phyloP scores from a whole-genome alignment of 1,140 invertebrate species.

The Drosophila pruinosa region DNA sequence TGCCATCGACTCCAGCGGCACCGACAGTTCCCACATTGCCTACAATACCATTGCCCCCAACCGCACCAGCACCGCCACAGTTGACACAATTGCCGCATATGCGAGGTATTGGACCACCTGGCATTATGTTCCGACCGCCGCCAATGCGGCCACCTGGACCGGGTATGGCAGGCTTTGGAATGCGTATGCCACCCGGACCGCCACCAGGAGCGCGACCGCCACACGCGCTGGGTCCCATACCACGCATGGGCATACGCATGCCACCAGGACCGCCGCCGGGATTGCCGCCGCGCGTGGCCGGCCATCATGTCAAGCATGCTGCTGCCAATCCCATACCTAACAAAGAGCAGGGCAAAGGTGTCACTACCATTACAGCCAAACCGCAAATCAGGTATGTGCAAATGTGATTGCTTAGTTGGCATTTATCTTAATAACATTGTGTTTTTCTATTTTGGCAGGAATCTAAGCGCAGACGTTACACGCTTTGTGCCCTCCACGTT shows the following conservation, averaged over 20 bases:
- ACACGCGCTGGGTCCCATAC: slow-evolving; percentile 85
- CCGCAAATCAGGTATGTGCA: slow-evolving; percentile 91
- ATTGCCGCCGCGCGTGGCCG: slow-evolving; percentile 83
- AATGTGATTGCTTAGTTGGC: slow-evolving; percentile 44
- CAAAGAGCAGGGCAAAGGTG: slow-evolving; percentile 83
- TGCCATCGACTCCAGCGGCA: slow-evolving; percentile 48
- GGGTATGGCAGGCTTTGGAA: slow-evolving; percentile 66
- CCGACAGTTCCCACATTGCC: slow-evolving; percentile 50
- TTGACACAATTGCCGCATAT: slow-evolving; percentile 70
- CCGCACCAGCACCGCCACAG: slow-evolving; percentile 61
- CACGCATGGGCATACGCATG: slow-evolving; percentile 82
- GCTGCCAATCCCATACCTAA: slow-evolving; percentile 27
- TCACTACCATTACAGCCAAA: slow-evolving; percentile 94
- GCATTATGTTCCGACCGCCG: slow-evolving; percentile 86
- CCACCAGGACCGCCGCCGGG: slow-evolving; percentile 89
- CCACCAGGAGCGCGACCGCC: slow-evolving; percentile 86
- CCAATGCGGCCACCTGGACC: slow-evolving; percentile 83
- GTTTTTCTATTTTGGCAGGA: slow-evolving; percentile 83
- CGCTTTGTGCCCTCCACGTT: slow-evolving; percentile 96
- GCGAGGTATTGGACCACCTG: slow-evolving; percentile 61
- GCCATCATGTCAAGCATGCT: slow-evolving; percentile 67
- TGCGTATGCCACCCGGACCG: slow-evolving; percentile 86
- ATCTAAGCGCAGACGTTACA: slow-evolving; percentile 97
- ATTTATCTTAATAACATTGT: neutral
- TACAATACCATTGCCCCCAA: slow-evolving; percentile 55